Percentiles rank a stretch among this genome's conserved stretches.
phyloP scores from a whole-genome alignment of 2,797 vertebrate species.

The Chiroxiphia lanceolata region DNA sequence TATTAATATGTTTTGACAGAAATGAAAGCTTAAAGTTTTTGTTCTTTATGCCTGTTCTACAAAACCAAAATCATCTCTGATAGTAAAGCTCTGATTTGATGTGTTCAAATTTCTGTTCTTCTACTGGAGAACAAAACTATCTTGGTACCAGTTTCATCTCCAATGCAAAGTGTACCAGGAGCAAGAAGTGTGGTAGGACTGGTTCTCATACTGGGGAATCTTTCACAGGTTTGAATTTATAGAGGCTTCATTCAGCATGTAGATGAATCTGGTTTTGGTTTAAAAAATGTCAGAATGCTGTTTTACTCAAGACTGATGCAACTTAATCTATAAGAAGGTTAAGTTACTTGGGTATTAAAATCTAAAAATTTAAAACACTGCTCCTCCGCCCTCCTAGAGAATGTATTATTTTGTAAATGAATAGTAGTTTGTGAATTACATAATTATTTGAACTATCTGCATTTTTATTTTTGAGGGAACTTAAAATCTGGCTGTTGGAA shows the following conservation, averaged over 20 bases:
- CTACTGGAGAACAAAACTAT: not conserved
- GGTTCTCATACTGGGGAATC: not conserved
- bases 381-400: not conserved
- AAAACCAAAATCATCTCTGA: not conserved
- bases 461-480: constrained; percentile 39
- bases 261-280: not conserved
- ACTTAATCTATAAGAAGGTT: not conserved
- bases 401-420: constrained; percentile 43
- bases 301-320: not conserved
- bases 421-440: constrained; percentile 16
- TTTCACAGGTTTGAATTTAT: not conserved
- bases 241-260: not conserved
- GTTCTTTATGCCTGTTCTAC: not conserved
- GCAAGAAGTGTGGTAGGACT: not conserved
- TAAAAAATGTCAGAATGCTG: not conserved
- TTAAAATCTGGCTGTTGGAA: constrained; percentile 3
- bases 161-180: not conserved
- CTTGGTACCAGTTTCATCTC: not conserved
- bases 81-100: not conserved
- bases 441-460: constrained; percentile 45
- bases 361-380: not conserved
- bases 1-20: constrained; percentile 18
- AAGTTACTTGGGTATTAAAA: not conserved
- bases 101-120: not conserved
- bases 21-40: not conserved